phyloP scores from a whole-genome alignment of 2,888 invertebrate genomes.

The Charanyca ferruginea region DNA sequence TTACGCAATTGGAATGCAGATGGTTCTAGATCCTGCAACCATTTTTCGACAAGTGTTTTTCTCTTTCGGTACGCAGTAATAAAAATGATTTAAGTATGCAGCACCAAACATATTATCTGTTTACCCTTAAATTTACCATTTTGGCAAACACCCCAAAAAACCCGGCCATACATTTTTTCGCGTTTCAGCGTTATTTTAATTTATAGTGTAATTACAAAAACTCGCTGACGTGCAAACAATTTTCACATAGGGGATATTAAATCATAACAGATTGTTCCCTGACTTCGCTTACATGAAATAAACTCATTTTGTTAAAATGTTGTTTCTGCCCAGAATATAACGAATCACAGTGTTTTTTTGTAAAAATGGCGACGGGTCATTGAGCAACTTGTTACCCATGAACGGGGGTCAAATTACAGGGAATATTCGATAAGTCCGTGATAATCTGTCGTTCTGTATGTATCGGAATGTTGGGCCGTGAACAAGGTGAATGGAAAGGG shows the following conservation, averaged over 20 bases:
- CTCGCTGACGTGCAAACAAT: conserved; percentile 10
- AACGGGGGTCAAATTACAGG: too few species aligned
- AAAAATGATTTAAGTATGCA: conserved; percentile 45
- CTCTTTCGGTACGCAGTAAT: conserved; percentile 3
- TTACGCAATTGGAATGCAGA: neutral
- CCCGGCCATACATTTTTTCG: neutral
- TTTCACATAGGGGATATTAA: conserved; percentile 1
- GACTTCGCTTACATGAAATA: neutral
- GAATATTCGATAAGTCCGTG: too few species aligned
- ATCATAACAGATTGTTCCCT: neutral
- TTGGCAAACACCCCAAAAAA: conserved; percentile 32
- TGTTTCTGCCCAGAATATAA: too few species aligned
- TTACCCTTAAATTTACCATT: conserved; percentile 19
- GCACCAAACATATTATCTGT: conserved; percentile 28
- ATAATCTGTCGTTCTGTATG: too few species aligned
- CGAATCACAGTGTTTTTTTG: too few species aligned
- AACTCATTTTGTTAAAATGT: neutral
- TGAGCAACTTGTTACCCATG: too few species aligned
- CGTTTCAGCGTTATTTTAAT: conserved; percentile 40
- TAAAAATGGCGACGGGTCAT: too few species aligned
- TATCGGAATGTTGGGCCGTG: too few species aligned
- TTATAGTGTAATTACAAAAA: conserved; percentile 43
- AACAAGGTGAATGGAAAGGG: too few species aligned
- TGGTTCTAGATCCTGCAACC: neutral
- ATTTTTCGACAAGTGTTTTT: conserved; percentile 3